Conservation (phyloP, 2,113 vertebrate species). For the Indicator maculatus region DNA sequence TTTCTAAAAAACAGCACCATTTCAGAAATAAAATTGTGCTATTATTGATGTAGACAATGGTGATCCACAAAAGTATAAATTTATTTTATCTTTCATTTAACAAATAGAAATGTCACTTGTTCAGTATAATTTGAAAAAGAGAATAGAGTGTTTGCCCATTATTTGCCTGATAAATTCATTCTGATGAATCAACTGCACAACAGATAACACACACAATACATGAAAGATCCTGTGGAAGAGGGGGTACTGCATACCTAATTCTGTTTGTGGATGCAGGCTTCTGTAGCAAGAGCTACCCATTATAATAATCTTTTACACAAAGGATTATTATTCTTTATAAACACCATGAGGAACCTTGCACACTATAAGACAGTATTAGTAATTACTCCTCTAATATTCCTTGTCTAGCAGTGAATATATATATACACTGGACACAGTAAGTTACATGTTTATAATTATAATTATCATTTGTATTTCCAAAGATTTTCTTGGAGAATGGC, state of each 20-base stretch:
- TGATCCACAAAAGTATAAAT: background rate
- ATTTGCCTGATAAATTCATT: constrained; percentile 32
- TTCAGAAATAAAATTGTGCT: background rate
- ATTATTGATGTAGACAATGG: background rate
- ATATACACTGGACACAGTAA: background rate
- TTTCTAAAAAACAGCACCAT: background rate
- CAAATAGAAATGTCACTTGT: background rate
- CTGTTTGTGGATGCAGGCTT: constrained; percentile 16
- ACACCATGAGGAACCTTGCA: background rate
- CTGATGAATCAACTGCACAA: constrained; percentile 34
- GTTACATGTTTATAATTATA: background rate
- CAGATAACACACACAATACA: constrained; percentile 17
- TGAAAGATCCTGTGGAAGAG: constrained; percentile 7
- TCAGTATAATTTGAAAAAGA: constrained; percentile 4
- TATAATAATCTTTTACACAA: background rate
- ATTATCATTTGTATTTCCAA: background rate
- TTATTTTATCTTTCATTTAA: background rate
- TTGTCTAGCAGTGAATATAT: background rate
- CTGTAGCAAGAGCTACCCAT: background rate
- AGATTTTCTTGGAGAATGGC: background rate
- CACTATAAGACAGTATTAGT: background rate
- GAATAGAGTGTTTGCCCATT: background rate
- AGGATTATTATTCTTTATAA: background rate
- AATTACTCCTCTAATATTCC: constrained; percentile 16
- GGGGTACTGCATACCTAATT: background rate